Evolutionary conservation across 2,113 vertebrate genomes (phyloP).

Genomic region (Dinomys branickii): DNA sequence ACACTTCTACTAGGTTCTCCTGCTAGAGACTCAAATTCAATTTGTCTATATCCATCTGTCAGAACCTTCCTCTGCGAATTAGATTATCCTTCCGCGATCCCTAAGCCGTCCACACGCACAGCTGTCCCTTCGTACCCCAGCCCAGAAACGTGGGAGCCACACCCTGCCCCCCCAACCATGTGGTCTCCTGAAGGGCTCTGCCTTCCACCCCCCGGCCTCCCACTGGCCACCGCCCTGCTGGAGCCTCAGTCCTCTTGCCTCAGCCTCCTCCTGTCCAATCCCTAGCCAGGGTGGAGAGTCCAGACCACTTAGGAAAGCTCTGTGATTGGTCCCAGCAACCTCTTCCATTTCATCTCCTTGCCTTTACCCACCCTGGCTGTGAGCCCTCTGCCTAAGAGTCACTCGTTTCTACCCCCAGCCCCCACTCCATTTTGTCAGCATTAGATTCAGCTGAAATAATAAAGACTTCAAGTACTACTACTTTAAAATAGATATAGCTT

Average conservation of each 20-base stretch:
- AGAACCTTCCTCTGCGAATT: constrained; percentile 59
- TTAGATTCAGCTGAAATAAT: constrained; percentile 17
- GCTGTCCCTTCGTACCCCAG: background rate
- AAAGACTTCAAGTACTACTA: background rate
- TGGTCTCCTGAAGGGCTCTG: background rate
- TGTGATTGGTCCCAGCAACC: background rate
- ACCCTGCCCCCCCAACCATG: background rate
- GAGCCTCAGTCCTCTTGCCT: background rate
- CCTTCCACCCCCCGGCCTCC: fast-evolving
- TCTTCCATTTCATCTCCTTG: background rate
- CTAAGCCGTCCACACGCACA: background rate
- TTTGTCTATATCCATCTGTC: constrained; percentile 73
- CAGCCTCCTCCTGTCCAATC: background rate
- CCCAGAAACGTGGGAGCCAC: background rate
- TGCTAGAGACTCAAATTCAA: constrained; percentile 65
- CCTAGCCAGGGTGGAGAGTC: background rate
- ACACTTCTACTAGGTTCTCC: constrained; percentile 24
- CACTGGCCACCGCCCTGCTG: no score
- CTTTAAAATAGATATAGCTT: background rate
- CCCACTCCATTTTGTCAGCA: background rate
- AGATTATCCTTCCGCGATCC: constrained; percentile 46
- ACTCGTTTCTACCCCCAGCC: background rate
- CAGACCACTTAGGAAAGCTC: background rate
- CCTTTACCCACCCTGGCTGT: background rate
- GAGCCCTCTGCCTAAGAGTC: background rate